A percentile compares a stretch with the other conserved stretches of the same genome.
These are phyloP conservation scores for Ceuthmochares aereus DNA, from an alignment of 2,113 vertebrate species.

Conservation along the genomic window DNA sequence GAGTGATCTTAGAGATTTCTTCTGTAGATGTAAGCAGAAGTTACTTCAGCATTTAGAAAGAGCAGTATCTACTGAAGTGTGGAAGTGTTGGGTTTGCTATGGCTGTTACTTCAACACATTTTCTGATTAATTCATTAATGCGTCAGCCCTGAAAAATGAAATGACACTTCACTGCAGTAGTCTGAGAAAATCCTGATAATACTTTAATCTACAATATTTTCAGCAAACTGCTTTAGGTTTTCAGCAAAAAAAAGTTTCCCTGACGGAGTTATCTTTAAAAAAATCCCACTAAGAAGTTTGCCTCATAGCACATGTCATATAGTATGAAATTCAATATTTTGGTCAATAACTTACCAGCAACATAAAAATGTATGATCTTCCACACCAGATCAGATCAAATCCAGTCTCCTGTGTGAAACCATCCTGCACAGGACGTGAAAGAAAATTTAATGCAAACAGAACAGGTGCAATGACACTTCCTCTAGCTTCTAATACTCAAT, in stretches of 20 bases:
- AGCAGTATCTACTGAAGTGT: not conserved
- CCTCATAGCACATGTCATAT: not conserved
- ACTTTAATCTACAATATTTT: constrained; percentile 33
- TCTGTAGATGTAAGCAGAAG: not conserved
- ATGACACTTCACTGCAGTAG: not conserved
- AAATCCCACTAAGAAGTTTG: not conserved
- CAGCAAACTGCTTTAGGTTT: not conserved
- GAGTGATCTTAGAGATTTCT: not conserved
- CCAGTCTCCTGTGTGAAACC: not conserved
- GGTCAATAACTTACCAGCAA: constrained; percentile 6
- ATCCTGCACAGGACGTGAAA: not conserved
- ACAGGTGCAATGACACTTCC: not conserved
- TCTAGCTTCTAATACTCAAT: not conserved
- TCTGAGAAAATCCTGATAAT: constrained; percentile 25
- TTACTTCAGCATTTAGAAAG: not conserved
- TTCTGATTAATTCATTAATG: constrained; percentile 43
- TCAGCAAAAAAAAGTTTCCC: not conserved
- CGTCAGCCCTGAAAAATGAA: not conserved
- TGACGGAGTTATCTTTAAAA: not conserved
- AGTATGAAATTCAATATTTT: constrained; percentile 25
- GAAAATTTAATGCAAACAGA: not conserved
- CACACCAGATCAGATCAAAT: not conserved
- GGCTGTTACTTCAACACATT: not conserved
- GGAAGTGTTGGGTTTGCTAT: not conserved
- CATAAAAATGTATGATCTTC: constrained; percentile 43